A percentile compares a stretch with the other conserved stretches of the same genome.
These are phyloP conservation scores for Meloidogyne hapla DNA, from an alignment of 1,140 invertebrate species.

Conservation along the genomic window DNA sequence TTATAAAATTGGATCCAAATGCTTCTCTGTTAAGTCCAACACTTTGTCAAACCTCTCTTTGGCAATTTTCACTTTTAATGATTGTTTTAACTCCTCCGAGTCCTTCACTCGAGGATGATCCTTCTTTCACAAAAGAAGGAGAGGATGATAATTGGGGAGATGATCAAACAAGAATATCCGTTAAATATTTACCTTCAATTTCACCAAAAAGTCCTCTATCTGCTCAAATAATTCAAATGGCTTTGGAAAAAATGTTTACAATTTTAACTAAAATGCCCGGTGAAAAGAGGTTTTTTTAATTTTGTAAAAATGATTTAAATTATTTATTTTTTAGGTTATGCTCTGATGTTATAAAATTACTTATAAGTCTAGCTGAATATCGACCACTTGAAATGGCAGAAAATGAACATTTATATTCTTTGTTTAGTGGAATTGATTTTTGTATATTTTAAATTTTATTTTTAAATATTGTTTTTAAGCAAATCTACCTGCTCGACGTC, in stretches of 20 bases:
- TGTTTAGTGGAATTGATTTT: constrained; percentile 22
- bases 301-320: neutral
- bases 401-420: constrained; percentile 33
- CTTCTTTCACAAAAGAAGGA: neutral
- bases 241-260: constrained; percentile 26
- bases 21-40: constrained; percentile 20
- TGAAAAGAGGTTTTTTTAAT: constrained; percentile 25
- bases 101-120: neutral
- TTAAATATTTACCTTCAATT: constrained; percentile 26
- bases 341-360: constrained; percentile 23
- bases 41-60: constrained; percentile 29
- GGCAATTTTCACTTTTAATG: constrained; percentile 14
- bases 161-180: neutral
- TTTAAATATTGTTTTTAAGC: constrained; percentile 5
- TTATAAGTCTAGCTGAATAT: constrained; percentile 32
- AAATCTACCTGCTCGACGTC: constrained; percentile 33
- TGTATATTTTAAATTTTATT: neutral
- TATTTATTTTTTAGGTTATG: constrained; percentile 30
- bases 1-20: constrained; percentile 19
- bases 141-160: neutral
- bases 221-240: constrained; percentile 24
- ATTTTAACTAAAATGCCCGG: constrained; percentile 35
- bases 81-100: constrained; percentile 18
- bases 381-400: constrained; percentile 25
- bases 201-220: constrained; percentile 2